Conservation (phyloP, 2,113 vertebrate species). For the Chiloscyllium plagiosum region DNA sequence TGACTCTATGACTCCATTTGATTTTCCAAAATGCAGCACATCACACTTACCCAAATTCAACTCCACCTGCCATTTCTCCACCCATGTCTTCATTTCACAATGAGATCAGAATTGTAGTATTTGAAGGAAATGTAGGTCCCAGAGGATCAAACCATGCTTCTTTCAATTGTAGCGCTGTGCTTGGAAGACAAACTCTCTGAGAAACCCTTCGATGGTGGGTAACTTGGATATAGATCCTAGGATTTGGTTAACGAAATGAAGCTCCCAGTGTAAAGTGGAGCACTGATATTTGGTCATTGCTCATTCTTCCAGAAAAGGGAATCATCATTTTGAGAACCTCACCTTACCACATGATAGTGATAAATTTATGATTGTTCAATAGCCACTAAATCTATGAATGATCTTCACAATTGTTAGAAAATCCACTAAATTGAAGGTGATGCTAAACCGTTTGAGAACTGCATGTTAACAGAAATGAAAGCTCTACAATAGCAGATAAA, state of each 20-base stretch:
- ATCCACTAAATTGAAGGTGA: slow-evolving; percentile 6
- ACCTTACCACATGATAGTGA: not conserved
- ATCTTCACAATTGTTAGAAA: not conserved
- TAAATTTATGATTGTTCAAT: not conserved
- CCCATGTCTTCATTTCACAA: too few relatives aligned
- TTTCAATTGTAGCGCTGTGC: not conserved
- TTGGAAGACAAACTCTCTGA: not conserved
- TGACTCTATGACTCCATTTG: too few relatives aligned
- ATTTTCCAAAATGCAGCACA: too few relatives aligned
- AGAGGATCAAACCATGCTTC: not conserved
- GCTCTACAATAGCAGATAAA: not conserved
- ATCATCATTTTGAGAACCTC: not conserved
- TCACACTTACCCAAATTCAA: too few relatives aligned
- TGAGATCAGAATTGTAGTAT: not conserved
- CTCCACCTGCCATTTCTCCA: too few relatives aligned
- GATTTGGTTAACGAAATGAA: not conserved
- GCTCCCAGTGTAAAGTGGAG: not conserved
- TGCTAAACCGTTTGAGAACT: not conserved
- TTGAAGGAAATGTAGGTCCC: slow-evolving; percentile 1
- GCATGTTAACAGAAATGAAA: not conserved
- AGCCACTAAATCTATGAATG: not conserved
- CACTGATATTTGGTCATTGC: not conserved
- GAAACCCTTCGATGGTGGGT: not conserved
- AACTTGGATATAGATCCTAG: not conserved
- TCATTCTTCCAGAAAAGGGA: not conserved